A percentile compares a stretch with the other conserved stretches of the same genome.
These are phyloP conservation scores for Idaea biselata DNA, from an alignment of 2,888 invertebrate genomes.

Conservation along the genomic window DNA sequence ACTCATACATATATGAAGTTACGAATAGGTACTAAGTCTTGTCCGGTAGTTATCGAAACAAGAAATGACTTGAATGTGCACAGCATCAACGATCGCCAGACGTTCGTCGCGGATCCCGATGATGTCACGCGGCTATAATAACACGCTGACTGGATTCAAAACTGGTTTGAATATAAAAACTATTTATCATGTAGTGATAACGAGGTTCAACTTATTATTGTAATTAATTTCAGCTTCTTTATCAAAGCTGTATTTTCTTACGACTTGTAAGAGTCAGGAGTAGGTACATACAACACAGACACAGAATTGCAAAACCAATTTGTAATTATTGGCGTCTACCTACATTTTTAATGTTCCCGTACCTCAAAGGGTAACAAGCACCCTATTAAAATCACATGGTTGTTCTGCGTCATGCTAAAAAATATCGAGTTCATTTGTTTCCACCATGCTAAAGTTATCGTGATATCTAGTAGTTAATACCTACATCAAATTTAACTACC, in stretches of 20 bases:
- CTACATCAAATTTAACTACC: no score
- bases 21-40: conserved; percentile 14
- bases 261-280: not conserved
- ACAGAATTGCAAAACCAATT: no score
- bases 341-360: no score
- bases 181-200: conserved; percentile 45
- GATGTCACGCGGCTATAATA: conserved; percentile 51
- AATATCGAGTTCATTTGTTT: no score
- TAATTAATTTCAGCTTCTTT: not conserved
- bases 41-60: conserved; percentile 15
- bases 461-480: no score
- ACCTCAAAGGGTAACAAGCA: no score
- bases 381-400: no score
- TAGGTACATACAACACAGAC: no score
- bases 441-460: no score
- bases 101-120: conserved; percentile 17
- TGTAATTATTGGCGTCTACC: no score
- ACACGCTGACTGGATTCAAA: conserved; percentile 33
- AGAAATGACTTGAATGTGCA: conserved; percentile 20
- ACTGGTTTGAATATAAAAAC: conserved; percentile 34
- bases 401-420: no score
- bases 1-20: conserved; percentile 38
- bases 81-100: conserved; percentile 10
- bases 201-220: conserved; percentile 27
- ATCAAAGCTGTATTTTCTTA: not conserved